Base-by-base conservation (phyloP, 2,797 vertebrate species). In the Poecilia velifera region DNA sequence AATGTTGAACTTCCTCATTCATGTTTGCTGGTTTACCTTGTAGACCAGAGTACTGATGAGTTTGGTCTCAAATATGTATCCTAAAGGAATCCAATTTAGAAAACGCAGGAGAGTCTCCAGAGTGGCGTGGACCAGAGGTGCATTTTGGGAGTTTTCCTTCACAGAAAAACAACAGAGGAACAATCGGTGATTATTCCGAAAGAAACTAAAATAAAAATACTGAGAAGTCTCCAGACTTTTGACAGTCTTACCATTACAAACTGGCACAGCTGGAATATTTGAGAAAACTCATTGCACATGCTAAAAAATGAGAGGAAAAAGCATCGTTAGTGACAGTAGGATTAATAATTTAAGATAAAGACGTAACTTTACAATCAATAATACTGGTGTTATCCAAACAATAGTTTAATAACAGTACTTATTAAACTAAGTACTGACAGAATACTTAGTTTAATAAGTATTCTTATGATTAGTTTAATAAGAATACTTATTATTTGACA, bases 211-310 rank as follows among this genome's bases (percentile, higher is more conserved):
- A 31, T 1, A 5, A 13, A 73, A 68, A 73, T 0, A 10, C 8
- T 9, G 55, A 39, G 16, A 62, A 6, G 25, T 22, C 41, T 13
- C 4, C 39, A 45, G 41, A 14, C 43, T 25, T 47, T 36, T 14
- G 25, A 39, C 22, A 8, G 43, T 6, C 71, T 78, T 94, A 99
- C 98, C 98, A 99, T 99, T 71, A 99, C 98, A 95, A 99, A 99
- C 88, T 99, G 98, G 95, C 98, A 99, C 51, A 99, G 95, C 39
- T 99, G 98, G 96, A 99, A 99, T 92, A 99, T 99, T 91, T 99
- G 98, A 64, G 98, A 99, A 91, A 99, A 99, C 82, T 99, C 98
- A 89, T 99, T 99, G 95, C 98, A 99, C 98, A 99, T 99, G 94
- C 98, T 99, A 91, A 28, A 91, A 91, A 74, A 51, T 46, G 25